Evolutionary conservation across 2,113 vertebrate species (phyloP).

Genomic region (Ploceus nigricollis): DNA sequence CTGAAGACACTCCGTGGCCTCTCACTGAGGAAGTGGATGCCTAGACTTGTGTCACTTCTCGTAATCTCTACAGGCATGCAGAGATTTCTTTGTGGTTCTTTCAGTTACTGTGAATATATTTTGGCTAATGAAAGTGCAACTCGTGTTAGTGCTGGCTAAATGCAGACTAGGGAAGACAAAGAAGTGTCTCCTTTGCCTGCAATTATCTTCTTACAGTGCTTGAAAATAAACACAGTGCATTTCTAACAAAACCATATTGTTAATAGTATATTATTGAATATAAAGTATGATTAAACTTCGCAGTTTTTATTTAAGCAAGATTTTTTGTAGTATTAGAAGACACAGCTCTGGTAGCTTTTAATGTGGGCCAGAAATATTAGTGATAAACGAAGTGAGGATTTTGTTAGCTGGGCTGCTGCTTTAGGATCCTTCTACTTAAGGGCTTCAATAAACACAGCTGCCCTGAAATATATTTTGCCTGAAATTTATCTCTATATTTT

Average conservation of each 20-base stretch:
- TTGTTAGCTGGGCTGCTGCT: neutral
- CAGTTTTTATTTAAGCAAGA: neutral
- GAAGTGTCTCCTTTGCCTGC: conserved; percentile 12
- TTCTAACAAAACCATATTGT: neutral
- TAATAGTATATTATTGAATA: neutral
- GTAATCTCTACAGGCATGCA: neutral
- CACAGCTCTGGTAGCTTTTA: neutral
- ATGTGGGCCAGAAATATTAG: neutral
- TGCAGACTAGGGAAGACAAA: neutral
- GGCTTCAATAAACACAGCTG: neutral
- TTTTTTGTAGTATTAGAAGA: neutral
- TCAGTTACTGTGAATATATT: neutral
- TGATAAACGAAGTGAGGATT: neutral
- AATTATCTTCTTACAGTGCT: conserved; percentile 26
- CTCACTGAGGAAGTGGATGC: neutral
- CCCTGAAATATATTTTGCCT: neutral
- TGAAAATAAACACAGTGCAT: neutral
- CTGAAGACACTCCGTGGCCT: neutral
- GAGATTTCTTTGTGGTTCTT: conserved; percentile 5
- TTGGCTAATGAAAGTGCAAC: neutral
- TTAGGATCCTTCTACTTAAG: neutral
- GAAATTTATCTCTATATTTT: neutral
- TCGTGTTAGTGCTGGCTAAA: neutral
- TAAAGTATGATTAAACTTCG: conserved; percentile 2
- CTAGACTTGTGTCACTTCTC: neutral